phyloP scores from a whole-genome alignment of 2,888 invertebrate genomes.

The Microlaimidae sp. region DNA sequence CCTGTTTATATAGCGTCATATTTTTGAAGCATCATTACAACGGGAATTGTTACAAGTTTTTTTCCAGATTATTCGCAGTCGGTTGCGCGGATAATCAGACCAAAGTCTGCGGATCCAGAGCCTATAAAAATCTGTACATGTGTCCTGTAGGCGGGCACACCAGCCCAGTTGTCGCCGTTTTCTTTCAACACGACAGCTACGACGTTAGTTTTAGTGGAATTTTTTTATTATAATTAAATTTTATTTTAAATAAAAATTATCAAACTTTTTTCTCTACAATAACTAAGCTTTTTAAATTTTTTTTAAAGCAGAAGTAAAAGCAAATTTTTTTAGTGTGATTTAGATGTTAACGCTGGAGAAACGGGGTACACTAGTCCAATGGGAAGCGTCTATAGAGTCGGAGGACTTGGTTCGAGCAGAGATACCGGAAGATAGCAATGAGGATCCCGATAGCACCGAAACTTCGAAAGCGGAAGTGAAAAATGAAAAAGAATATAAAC shows the following conservation, averaged over 20 bases:
- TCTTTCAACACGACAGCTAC: slow-evolving; percentile 67
- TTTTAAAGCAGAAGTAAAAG: too few species aligned
- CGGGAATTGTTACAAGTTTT: neutral
- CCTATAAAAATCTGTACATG: slow-evolving; percentile 55
- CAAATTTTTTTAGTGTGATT: too few species aligned
- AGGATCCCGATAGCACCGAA: too few species aligned
- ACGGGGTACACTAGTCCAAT: slow-evolving; percentile 22
- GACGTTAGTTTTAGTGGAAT: slow-evolving; percentile 53
- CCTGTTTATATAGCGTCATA: too few species aligned
- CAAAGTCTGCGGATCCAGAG: slow-evolving; percentile 44
- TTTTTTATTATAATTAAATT: too few species aligned
- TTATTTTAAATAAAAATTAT: too few species aligned
- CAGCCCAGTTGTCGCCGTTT: slow-evolving; percentile 63
- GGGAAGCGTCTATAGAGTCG: slow-evolving; percentile 21
- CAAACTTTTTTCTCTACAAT: slow-evolving; percentile 6
- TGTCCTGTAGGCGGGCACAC: slow-evolving; percentile 65
- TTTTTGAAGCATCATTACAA: neutral
- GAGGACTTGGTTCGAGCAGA: slow-evolving; percentile 21
- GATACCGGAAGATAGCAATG: slow-evolving; percentile 13
- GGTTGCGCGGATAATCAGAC: slow-evolving; percentile 78
- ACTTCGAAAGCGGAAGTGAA: slow-evolving; percentile 1
- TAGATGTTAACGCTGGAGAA: slow-evolving; percentile 27
- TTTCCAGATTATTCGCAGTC: slow-evolving; percentile 53
- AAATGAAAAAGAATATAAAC: neutral
- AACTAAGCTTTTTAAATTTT: too few species aligned